Percentiles rank a stretch among this genome's conserved stretches.
These are phyloP conservation scores for Mirounga angustirostris DNA, from an alignment of 2,113 vertebrate genomes.

Conservation along the genomic window DNA sequence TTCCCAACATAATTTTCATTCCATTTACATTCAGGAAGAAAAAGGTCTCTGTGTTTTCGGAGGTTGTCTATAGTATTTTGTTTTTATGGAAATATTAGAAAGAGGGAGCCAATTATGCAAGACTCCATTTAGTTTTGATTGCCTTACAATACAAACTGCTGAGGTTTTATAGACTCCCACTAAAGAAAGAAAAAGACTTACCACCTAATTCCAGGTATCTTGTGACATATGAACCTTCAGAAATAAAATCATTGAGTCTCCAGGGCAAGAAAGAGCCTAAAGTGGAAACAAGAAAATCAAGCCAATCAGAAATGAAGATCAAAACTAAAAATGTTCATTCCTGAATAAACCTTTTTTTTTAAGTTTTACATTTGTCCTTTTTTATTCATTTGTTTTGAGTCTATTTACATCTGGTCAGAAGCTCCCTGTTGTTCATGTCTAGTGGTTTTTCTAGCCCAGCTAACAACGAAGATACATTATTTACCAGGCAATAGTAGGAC, in stretches of 20 bases:
- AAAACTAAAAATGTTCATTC: constrained; percentile 57
- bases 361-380: constrained; percentile 17
- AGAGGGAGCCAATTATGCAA: constrained; percentile 68
- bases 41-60: constrained; percentile 28
- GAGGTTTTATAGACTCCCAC: constrained; percentile 58
- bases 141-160: constrained; percentile 65
- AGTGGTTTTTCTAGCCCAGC: neutral
- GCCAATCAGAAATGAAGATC: constrained; percentile 47
- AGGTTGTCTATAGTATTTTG: constrained; percentile 59
- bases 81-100: constrained; percentile 73
- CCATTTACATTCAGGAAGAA: constrained; percentile 61
- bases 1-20: constrained; percentile 76
- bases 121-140: constrained; percentile 73
- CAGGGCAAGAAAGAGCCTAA: constrained; percentile 66
- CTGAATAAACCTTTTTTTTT: constrained; percentile 27
- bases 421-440: neutral
- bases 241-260: constrained; percentile 71
- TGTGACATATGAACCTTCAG: constrained; percentile 67
- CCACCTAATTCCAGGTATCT: constrained; percentile 72
- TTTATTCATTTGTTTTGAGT: neutral
- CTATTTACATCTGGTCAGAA: neutral
- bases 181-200: constrained; percentile 64
- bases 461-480: neutral
- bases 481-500: neutral
- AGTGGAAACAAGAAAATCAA: constrained; percentile 60